phyloP scores from a whole-genome alignment of 1,140 invertebrate species.

The Archivesica marissinica region DNA sequence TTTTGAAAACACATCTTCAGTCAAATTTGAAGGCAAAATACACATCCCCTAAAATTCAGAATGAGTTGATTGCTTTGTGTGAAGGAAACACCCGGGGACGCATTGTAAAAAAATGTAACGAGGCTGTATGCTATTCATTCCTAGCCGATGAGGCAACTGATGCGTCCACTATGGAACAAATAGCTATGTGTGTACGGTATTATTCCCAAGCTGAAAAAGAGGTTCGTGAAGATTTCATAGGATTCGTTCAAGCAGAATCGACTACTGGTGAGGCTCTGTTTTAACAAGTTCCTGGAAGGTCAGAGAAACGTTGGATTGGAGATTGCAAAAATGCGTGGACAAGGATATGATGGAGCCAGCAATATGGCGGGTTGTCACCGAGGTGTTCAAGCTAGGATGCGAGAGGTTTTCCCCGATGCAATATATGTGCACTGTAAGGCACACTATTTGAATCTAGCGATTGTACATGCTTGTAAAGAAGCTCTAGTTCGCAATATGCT shows the following conservation, averaged over 20 bases:
- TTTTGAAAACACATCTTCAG: no score
- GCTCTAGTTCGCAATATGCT: constrained; percentile 45
- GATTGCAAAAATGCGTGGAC: constrained; percentile 7
- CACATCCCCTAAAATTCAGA: constrained; percentile 16
- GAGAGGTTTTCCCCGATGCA: constrained; percentile 20
- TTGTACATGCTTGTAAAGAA: constrained; percentile 45
- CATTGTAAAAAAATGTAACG: neutral
- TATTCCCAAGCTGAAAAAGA: neutral
- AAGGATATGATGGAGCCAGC: constrained; percentile 56
- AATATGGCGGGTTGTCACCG: constrained; percentile 33
- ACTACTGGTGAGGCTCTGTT: constrained; percentile 17
- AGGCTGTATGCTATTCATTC: neutral
- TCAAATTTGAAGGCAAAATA: no score
- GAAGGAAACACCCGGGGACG: neutral
- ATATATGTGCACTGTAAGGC: constrained; percentile 60
- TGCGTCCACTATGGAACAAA: no score
- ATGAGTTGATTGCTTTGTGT: neutral
- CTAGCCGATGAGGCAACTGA: constrained; percentile 28
- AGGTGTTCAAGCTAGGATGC: constrained; percentile 54
- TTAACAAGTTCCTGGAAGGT: no score
- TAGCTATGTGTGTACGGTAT: constrained; percentile 18
- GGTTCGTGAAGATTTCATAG: neutral
- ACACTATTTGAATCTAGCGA: constrained; percentile 61
- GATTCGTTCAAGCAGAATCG: neutral
- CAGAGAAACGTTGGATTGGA: no score